Evolutionary conservation across 2,888 invertebrate genomes (phyloP).

Genomic region (Drosophila austrosaltans): DNA sequence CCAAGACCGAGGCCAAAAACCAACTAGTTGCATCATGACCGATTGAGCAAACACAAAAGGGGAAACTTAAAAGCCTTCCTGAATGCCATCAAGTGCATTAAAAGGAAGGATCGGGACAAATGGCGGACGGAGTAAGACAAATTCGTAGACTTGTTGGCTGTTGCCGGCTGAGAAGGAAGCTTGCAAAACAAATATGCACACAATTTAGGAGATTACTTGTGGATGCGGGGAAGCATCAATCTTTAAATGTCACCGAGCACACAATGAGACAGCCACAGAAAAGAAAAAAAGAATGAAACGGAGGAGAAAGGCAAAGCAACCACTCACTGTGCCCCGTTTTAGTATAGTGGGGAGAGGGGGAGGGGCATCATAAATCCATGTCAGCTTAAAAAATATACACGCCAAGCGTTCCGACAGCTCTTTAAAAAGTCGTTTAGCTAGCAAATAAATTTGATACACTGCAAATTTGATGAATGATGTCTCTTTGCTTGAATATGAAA

Average conservation of each 20-base stretch:
- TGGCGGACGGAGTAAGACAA: constrained; percentile 2
- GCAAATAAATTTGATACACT: constrained; percentile 57
- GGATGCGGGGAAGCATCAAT: constrained; percentile 74
- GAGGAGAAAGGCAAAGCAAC: constrained; percentile 1
- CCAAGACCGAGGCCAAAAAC: constrained; percentile 9
- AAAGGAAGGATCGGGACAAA: neutral
- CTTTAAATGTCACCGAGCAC: constrained; percentile 71
- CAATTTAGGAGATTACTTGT: constrained; percentile 73
- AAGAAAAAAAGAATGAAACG: constrained; percentile 7
- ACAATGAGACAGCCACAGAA: constrained; percentile 13
- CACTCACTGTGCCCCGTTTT: constrained; percentile 19
- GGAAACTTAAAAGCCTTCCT: constrained; percentile 47
- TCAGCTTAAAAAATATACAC: constrained; percentile 62
- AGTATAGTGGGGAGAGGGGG: neutral
- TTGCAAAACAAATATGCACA: constrained; percentile 56
- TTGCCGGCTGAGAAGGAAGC: constrained; percentile 18
- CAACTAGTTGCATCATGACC: constrained; percentile 58
- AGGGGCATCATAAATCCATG: constrained; percentile 69
- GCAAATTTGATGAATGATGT: constrained; percentile 53
- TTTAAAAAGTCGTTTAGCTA: constrained; percentile 70
- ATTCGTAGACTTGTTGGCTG: constrained; percentile 50
- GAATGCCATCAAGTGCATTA: constrained; percentile 51
- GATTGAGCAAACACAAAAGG: constrained; percentile 69
- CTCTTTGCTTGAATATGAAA: constrained; percentile 3
- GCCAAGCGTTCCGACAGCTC: constrained; percentile 59